phyloP scores from a whole-genome alignment of 2,888 invertebrate species.

The Epirrhoe alternata region DNA sequence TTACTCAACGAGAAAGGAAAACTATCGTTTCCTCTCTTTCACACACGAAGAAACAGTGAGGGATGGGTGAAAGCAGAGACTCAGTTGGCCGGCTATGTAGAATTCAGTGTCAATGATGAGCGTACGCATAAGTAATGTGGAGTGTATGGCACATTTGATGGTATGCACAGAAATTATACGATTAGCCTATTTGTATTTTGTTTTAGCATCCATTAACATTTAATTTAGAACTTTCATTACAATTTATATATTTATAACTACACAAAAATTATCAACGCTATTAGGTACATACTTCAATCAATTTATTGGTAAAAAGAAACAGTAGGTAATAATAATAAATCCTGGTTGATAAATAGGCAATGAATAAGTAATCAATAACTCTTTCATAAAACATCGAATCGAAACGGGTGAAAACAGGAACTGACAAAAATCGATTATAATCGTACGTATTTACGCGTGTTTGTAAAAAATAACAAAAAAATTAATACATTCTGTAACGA shows the following conservation, averaged over 20 bases:
- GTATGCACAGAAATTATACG: conserved; percentile 46
- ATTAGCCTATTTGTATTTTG: conserved; percentile 36
- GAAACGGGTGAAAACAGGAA: conserved; percentile 39
- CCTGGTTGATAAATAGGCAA: neutral
- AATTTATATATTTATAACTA: too few species aligned
- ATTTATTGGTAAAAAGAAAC: too few species aligned
- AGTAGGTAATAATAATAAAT: neutral
- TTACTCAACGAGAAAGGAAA: conserved; percentile 73
- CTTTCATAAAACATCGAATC: conserved; percentile 3
- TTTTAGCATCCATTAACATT: neutral
- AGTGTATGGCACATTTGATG: conserved; percentile 39
- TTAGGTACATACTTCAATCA: too few species aligned
- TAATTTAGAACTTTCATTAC: too few species aligned
- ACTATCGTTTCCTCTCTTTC: conserved; percentile 68
- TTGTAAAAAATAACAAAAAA: conserved; percentile 21
- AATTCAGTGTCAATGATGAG: conserved; percentile 75
- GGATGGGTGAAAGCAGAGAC: conserved; percentile 68
- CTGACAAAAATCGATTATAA: conserved; percentile 20
- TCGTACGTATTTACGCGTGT: conserved; percentile 6
- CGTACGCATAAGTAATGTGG: conserved; percentile 48
- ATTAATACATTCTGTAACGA: conserved; percentile 26
- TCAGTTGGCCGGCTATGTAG: conserved; percentile 77
- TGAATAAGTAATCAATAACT: neutral
- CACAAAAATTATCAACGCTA: too few species aligned
- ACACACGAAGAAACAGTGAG: conserved; percentile 54